These are phyloP conservation scores for Drosophila nigritarsus DNA, from an alignment of 2,888 invertebrate species.

Conservation along the genomic window DNA sequence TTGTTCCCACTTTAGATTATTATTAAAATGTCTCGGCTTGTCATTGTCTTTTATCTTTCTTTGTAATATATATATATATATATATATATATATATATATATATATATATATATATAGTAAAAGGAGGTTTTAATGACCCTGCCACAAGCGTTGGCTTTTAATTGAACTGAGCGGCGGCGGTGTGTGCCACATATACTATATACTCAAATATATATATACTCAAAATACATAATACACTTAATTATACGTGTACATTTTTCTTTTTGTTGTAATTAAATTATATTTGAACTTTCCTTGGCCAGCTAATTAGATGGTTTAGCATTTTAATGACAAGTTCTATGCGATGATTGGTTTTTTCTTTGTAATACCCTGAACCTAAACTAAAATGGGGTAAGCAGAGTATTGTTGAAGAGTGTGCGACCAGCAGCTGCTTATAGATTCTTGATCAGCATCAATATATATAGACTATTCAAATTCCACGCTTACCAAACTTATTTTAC, in stretches of 20 bases:
- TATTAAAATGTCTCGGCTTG: constrained; percentile 53
- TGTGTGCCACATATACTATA: too few species aligned
- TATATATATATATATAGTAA: neutral
- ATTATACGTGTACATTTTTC: constrained; percentile 41
- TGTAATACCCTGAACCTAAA: neutral
- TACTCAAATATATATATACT: too few species aligned
- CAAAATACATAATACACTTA: constrained; percentile 27
- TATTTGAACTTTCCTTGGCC: constrained; percentile 31
- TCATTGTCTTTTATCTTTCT: constrained; percentile 44
- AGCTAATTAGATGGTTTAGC: constrained; percentile 39
- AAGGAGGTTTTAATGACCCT: constrained; percentile 48
- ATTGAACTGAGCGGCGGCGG: constrained; percentile 67
- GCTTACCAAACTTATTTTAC: too few species aligned
- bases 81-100: neutral
- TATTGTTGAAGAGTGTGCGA: neutral
- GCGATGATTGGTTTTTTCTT: neutral
- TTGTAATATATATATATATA: constrained; percentile 12
- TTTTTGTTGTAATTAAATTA: constrained; percentile 29
- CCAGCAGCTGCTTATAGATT: neutral
- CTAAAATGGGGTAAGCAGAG: neutral
- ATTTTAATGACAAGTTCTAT: constrained; percentile 35
- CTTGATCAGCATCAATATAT: neutral
- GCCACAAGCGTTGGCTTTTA: constrained; percentile 59
- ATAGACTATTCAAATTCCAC: too few species aligned
- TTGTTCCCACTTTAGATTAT: constrained; percentile 51